Base-by-base conservation (phyloP, 2,888 invertebrate genomes). In the Tenthredo livida region DNA sequence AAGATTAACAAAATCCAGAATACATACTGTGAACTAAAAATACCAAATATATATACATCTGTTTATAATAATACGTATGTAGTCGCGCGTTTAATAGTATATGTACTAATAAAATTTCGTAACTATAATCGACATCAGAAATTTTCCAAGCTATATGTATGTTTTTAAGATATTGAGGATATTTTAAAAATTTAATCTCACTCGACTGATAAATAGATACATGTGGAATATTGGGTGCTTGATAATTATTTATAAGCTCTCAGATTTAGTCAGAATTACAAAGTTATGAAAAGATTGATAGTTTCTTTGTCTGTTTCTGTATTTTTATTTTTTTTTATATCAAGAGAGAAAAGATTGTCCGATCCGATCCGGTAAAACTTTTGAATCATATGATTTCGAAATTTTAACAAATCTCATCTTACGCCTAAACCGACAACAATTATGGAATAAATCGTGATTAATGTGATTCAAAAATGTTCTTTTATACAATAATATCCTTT, bases 31-130 rank as follows among this genome's bases (percentile, higher is more conserved):
- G 2, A 50, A 77, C 37, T 77, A 54, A 77, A 54, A 54, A 77
- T 77, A 50, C 77, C 47, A 47, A 50, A 77, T 33, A 77, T 77
- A 67, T 67, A 67, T 29, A 77, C 50, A 77, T 77, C 50, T 54
- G 77, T 50, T 77, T 77, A 80, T 37, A 61, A 58, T 78, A 15
- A 47, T 54, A 15, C n/a, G n/a, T 21, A 73, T 43, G 72, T 25
- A 17, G 61, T 29, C 9, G 25, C 9, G 25, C 12, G 6, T 80
- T 37, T n/a, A 10, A 40, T 15, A 21, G 72, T 77, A 21, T 1
- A n/a, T n/a, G n/a, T n/a, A 61, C 61, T 10, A 25, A 61, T 61
- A 3, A 78, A 78, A 15, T 58, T 43, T 78, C 33, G 7, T 37
- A 37, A 58, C 25, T 17, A 77, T n/a, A n/a, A n/a, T 47, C 47